Evolutionary conservation across 1,140 invertebrate genomes (phyloP), one percentile per base, ranked within the genome.

Genomic region (Chymomyza costata): DNA sequence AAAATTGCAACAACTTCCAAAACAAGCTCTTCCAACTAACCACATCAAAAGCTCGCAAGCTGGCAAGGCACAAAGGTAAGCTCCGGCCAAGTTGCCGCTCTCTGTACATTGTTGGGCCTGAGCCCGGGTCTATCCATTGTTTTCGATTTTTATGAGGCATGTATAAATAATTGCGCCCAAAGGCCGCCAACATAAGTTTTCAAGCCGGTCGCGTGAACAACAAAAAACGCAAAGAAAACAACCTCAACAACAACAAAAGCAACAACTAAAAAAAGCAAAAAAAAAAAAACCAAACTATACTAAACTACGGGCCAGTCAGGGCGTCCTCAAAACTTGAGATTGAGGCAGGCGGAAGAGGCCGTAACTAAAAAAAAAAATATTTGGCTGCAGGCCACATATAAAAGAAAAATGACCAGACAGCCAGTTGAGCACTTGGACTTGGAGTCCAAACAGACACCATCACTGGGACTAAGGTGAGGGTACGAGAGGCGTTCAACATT

Each of bases 91-190:
- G 3, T 8, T 25, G 21, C 21, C 21, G 8, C 3, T 8, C 21
- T 25, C 8, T n/a, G n/a, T 8, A 3, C 21, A 71, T 66, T 76
- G 61, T 76, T 74, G 55, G 53, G 44, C 54, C 53, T 41, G 17
- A 8, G 28, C 32, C 40, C 35, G 35, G 10, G 1, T 34, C 34
- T 11, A 34, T 16, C 70, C 73, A 80, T 80, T 80, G 73, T 80
- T 78, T 80, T 80, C 64, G 73, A 80, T 80, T 80, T 80, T 80
- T 80, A 80, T 80, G 73, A 80, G 73, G 67, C 73, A 80, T 80
- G 73, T 80, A 80, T 80, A 80, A 80, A 80, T 80, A 80, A 80
- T 80, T 80, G 73, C 73, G 73, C 73, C 73, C 73, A 80, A 80
- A 80, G 73, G 73, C 73, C 73, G 73, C 74, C 73, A 68, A 80